Evolutionary conservation across 2,888 invertebrate genomes (phyloP).

Genomic region (Apoderus coryli): DNA sequence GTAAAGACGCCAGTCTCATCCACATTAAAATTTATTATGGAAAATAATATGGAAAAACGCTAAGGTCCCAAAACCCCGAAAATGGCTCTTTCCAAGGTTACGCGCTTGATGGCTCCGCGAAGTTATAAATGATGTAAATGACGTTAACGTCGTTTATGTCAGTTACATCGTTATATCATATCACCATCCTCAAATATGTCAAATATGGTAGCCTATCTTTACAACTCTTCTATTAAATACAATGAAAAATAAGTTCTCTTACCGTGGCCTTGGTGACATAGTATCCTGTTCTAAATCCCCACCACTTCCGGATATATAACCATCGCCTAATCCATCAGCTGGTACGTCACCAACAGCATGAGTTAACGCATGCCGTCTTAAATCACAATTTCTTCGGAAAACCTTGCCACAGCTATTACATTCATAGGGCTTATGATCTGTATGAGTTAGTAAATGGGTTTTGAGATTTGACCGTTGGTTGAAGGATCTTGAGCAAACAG

Average conservation of each 20-base stretch:
- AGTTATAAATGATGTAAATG: no score
- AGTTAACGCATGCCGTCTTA: slow-evolving; percentile 76
- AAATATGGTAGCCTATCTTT: no score
- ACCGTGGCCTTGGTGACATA: slow-evolving; percentile 26
- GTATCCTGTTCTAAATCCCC: slow-evolving; percentile 33
- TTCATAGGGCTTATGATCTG: slow-evolving; percentile 40
- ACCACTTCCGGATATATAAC: slow-evolving; percentile 34
- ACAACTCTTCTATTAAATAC: no score
- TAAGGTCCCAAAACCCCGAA: no score
- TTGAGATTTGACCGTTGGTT: slow-evolving; percentile 88
- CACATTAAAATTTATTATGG: no score
- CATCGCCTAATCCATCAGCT: slow-evolving; percentile 39
- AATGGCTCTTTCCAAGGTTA: no score
- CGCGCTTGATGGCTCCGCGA: no score
- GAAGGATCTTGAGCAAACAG: slow-evolving; percentile 77
- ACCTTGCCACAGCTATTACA: slow-evolving; percentile 29
- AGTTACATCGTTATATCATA: no score
- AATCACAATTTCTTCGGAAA: slow-evolving; percentile 65
- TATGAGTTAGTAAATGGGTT: slow-evolving; percentile 79
- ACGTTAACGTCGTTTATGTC: no score
- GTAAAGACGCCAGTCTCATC: no score
- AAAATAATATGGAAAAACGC: no score
- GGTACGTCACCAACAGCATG: slow-evolving; percentile 83
- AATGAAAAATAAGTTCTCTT: background rate
- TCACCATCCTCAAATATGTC: no score